These are phyloP conservation scores for Drymonia ruficornis DNA, from an alignment of 2,888 invertebrate species.

Conservation along the genomic window DNA sequence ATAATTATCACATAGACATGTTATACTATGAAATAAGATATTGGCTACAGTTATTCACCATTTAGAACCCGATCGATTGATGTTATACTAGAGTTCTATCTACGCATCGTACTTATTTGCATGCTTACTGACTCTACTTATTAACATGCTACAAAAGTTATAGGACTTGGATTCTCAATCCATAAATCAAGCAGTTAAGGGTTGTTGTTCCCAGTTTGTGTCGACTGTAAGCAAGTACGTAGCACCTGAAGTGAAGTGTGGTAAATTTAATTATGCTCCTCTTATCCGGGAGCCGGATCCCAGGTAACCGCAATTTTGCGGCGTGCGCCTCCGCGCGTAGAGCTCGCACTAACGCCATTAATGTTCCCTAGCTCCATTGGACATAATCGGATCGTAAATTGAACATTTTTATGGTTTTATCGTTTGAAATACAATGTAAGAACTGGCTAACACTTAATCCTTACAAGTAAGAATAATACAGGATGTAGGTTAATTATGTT, in stretches of 20 bases:
- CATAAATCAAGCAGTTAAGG: not conserved
- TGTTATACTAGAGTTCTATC: too few species aligned
- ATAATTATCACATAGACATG: too few species aligned
- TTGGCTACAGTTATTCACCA: too few species aligned
- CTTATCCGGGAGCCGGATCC: slow-evolving; percentile 14
- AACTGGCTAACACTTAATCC: not conserved
- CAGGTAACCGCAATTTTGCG: slow-evolving; percentile 40
- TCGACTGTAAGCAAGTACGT: slow-evolving; percentile 34
- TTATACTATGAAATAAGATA: too few species aligned
- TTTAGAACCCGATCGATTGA: too few species aligned
- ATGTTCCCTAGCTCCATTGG: slow-evolving; percentile 39
- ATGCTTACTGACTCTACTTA: too few species aligned
- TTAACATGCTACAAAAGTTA: too few species aligned
- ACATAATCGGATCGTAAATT: slow-evolving; percentile 44
- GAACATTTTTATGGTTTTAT: slow-evolving; percentile 37
- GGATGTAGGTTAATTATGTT: too few species aligned
- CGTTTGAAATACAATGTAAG: slow-evolving; percentile 25
- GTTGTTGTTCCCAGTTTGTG: slow-evolving; percentile 27
- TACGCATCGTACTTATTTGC: too few species aligned
- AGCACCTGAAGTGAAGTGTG: slow-evolving; percentile 41
- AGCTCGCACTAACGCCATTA: slow-evolving; percentile 39
- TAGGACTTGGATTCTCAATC: too few species aligned
- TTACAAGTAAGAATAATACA: not conserved
- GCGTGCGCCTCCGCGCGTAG: slow-evolving; percentile 32
- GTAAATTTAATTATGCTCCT: slow-evolving; percentile 46